Conservation (phyloP, 2,888 invertebrate genomes). For the Pediacus dermestoides region DNA sequence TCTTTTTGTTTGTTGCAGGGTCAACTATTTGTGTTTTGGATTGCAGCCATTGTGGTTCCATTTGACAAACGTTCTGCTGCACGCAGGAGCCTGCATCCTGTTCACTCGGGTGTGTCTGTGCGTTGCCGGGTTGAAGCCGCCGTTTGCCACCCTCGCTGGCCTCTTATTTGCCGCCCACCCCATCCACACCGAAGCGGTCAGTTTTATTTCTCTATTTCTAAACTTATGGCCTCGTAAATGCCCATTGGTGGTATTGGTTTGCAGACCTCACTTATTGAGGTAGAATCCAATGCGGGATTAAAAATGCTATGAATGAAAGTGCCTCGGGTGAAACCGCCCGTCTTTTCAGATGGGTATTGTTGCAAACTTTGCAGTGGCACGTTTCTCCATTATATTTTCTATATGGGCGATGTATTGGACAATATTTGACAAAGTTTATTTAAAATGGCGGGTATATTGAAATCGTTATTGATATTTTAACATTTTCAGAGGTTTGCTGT, state of each 20-base stretch:
- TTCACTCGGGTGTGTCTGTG: slow-evolving; percentile 66
- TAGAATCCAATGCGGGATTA: slow-evolving; percentile 17
- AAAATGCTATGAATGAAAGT: slow-evolving; percentile 21
- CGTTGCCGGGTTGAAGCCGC: slow-evolving; percentile 65
- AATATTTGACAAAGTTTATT: too few relatives aligned
- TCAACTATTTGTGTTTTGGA: slow-evolving; percentile 71
- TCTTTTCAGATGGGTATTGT: too few relatives aligned
- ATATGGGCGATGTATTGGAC: too few relatives aligned
- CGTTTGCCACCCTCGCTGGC: slow-evolving; percentile 69
- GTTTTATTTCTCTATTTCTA: slow-evolving; percentile 43
- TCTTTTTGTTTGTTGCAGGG: slow-evolving; percentile 62
- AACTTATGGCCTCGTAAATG: slow-evolving; percentile 28
- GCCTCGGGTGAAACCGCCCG: too few relatives aligned
- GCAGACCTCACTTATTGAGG: slow-evolving; percentile 8
- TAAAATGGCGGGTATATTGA: too few relatives aligned
- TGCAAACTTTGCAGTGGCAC: too few relatives aligned
- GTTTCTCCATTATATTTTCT: too few relatives aligned
- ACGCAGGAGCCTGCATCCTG: slow-evolving; percentile 69
- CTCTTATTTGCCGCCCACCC: slow-evolving; percentile 82
- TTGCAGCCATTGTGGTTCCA: slow-evolving; percentile 77
- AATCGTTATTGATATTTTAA: too few relatives aligned
- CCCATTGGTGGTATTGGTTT: slow-evolving; percentile 26
- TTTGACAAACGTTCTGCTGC: slow-evolving; percentile 71
- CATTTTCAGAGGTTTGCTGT: too few relatives aligned
- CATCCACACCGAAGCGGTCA: slow-evolving; percentile 86